These are phyloP conservation scores for Pterois miles DNA, from an alignment of 2,797 vertebrate genomes.

Conservation along the genomic window DNA sequence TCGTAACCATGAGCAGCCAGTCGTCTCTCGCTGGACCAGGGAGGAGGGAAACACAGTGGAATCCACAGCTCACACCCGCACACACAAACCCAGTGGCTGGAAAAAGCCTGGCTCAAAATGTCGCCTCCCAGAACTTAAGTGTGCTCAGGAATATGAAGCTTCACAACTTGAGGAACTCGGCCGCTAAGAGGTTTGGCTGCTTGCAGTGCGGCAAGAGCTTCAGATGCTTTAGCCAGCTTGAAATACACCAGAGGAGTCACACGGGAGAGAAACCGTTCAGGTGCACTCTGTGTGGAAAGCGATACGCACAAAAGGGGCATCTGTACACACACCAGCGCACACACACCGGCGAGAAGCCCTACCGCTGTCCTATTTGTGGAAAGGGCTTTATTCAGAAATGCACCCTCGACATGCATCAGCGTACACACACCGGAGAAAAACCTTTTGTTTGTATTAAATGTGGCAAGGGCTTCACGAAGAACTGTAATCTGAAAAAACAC, in stretches of 20 bases:
- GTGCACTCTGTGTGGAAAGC: constrained; percentile 83
- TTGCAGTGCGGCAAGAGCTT: constrained; percentile 82
- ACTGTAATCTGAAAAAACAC: constrained; percentile 78
- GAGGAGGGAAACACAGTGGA: constrained; percentile 57
- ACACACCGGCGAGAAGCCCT: constrained; percentile 85
- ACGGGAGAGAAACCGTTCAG: constrained; percentile 85
- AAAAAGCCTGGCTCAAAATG: constrained; percentile 49
- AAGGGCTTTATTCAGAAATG: constrained; percentile 87
- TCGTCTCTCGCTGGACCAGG: constrained; percentile 17
- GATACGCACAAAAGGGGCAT: constrained; percentile 84
- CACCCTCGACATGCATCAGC: constrained; percentile 85
- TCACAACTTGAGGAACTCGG: constrained; percentile 62
- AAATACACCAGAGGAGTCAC: constrained; percentile 86
- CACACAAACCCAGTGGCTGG: constrained; percentile 44
- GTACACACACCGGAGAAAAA: constrained; percentile 85
- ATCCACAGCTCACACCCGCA: constrained; percentile 37
- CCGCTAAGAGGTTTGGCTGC: constrained; percentile 79
- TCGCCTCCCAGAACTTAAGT: constrained; percentile 50
- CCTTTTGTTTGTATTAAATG: constrained; percentile 82
- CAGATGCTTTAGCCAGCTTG: constrained; percentile 84
- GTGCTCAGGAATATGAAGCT: constrained; percentile 69
- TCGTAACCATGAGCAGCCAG: constrained; percentile 46
- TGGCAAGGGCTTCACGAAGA: constrained; percentile 78
- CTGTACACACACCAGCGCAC: constrained; percentile 86
- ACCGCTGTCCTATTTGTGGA: constrained; percentile 81